phyloP scores from a whole-genome alignment of 2,888 invertebrate species.

The Nymphalis c-album region DNA sequence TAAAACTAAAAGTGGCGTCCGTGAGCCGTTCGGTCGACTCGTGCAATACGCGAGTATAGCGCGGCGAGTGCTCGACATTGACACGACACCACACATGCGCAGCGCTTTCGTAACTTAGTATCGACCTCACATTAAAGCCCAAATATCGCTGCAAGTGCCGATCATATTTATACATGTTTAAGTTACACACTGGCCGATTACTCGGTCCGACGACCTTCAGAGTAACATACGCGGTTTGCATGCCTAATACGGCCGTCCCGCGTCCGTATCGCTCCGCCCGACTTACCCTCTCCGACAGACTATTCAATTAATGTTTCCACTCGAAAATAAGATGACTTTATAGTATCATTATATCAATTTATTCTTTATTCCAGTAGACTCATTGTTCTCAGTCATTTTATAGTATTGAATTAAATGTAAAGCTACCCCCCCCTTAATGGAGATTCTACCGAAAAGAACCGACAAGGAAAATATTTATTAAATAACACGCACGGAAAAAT shows the following conservation, averaged over 20 bases:
- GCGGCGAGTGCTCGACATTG: constrained; percentile 5
- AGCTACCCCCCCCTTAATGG: too few relatives aligned
- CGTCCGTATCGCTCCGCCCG: background rate
- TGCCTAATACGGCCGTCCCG: constrained; percentile 8
- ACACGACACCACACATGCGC: constrained; percentile 7
- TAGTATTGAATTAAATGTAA: too few relatives aligned
- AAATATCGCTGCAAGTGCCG: constrained; percentile 12
- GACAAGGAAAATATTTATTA: background rate
- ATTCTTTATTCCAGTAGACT: too few relatives aligned
- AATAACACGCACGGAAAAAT: background rate
- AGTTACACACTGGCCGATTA: constrained; percentile 7
- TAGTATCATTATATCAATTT: too few relatives aligned
- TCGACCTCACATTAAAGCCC: constrained; percentile 14
- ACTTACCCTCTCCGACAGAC: background rate
- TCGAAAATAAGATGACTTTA: background rate
- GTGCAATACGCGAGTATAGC: too few relatives aligned
- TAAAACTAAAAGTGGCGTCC: constrained; percentile 18
- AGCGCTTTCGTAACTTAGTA: constrained; percentile 13
- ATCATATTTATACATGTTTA: constrained; percentile 12
- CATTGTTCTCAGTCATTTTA: too few relatives aligned
- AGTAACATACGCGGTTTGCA: constrained; percentile 13
- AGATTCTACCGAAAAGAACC: too few relatives aligned
- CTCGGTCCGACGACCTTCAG: constrained; percentile 18
- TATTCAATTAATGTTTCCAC: background rate
- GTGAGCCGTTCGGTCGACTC: constrained; percentile 10